Conservation (phyloP, 2,888 invertebrate species). For the Epinotia nisella region DNA sequence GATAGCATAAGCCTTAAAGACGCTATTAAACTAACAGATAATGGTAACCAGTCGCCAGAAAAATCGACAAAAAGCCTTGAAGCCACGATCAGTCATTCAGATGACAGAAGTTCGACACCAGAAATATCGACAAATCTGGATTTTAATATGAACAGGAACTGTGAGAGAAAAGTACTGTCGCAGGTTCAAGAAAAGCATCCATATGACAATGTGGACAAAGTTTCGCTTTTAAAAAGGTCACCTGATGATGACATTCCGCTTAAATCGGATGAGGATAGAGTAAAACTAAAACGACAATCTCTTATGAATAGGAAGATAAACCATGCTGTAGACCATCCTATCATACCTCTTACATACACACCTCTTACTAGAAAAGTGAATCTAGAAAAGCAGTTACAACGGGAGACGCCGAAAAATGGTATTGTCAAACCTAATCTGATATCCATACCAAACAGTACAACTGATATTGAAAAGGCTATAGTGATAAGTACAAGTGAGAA, state of each 20-base stretch:
- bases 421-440: not conserved
- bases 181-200: constrained; percentile 65
- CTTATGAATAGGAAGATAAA: constrained; percentile 66
- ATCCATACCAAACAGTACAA: constrained; percentile 7
- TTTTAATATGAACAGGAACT: constrained; percentile 38
- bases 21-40: constrained; percentile 7
- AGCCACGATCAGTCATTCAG: constrained; percentile 1
- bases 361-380: constrained; percentile 50
- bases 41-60: not conserved
- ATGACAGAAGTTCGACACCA: not conserved
- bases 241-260: constrained; percentile 45
- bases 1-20: constrained; percentile 16
- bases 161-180: constrained; percentile 58
- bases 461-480: constrained; percentile 4
- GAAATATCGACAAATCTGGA: constrained; percentile 20
- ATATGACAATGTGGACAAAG: constrained; percentile 37
- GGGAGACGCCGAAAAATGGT: constrained; percentile 26
- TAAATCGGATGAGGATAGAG: constrained; percentile 56
- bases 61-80: constrained; percentile 1
- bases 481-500: not conserved
- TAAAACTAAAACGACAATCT: constrained; percentile 65
- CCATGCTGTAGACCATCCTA: constrained; percentile 54
- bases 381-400: constrained; percentile 22
- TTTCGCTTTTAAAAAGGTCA: constrained; percentile 45
- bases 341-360: constrained; percentile 66